Base-by-base conservation (phyloP, 1,140 invertebrate genomes). In the Ooceraea biroi region DNA sequence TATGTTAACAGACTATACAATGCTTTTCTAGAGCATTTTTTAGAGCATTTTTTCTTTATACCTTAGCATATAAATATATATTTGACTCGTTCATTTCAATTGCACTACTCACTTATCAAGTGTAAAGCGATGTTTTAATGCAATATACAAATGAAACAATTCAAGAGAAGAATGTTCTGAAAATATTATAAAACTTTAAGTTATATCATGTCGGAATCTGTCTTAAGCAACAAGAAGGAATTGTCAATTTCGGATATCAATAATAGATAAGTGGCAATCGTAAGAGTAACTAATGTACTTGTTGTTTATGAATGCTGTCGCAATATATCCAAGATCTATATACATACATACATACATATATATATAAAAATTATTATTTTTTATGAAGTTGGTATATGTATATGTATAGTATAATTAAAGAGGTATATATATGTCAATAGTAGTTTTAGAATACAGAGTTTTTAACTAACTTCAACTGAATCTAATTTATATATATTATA, bases 361-460 rank as follows among this genome's bases (percentile, higher is more conserved):
- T 36, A 36, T 36, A 55, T 82, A 76, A 71, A 41, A 69, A 14
- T 76, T 71, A 85, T 85, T 82, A 66, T 71, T 65, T 74, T 69
- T 57, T 71, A 48, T 83, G 12, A 71, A 17, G 22, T 48, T 82
- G 48, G 44, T 68, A 83, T 58, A 65, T 57, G 7, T 7, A 36
- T 36, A 36, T n/a, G 7, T 36, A 36, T 36, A 36, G 36, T 36
- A 41, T 63, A 85, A 74, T 50, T 61, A 71, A 83, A 71, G 30
- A 52, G 36, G 36, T 57, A 30, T 61, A 74, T 41, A 71, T 69
- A 83, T 55, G 48, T 85, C 52, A 65, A 52, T 71, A 82, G 3
- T 76, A 74, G 65, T 27, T 19, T n/a, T 66, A 86, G n/a, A 65
- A 30, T 60, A 44, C 48, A 76, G 48, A 27, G 30, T 30, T 80